phyloP scores from a whole-genome alignment of 2,797 vertebrate species.

The Enteromius afrohamiltoni region DNA sequence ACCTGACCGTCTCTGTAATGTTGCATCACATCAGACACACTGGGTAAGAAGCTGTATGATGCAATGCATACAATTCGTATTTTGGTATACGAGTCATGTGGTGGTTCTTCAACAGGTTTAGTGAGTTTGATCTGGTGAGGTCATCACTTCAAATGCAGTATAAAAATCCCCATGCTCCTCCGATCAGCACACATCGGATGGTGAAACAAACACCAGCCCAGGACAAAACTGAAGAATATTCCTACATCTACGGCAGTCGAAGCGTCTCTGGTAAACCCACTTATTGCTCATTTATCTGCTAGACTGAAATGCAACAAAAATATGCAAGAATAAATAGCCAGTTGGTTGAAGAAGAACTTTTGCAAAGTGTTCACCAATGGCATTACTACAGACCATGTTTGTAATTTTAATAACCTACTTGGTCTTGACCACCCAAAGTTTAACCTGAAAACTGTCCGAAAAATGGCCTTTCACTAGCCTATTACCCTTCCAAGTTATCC shows the following conservation, averaged over 20 bases:
- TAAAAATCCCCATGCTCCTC: neutral
- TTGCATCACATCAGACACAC: slow-evolving; percentile 5
- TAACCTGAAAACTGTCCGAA: neutral
- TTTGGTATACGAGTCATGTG: neutral
- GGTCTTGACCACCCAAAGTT: neutral
- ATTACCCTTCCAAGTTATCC: neutral
- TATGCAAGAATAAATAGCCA: neutral
- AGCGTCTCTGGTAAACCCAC: neutral
- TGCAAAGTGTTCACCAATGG: neutral
- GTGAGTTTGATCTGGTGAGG: neutral
- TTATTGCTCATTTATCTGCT: neutral
- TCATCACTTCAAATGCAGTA: neutral
- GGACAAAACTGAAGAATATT: neutral
- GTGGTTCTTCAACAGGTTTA: neutral
- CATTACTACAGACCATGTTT: no score
- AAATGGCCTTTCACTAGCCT: no score
- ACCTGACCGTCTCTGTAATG: neutral
- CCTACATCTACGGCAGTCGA: neutral
- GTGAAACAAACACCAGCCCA: neutral
- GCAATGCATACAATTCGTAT: neutral
- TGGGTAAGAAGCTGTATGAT: neutral
- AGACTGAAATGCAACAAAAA: neutral
- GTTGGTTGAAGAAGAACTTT: neutral
- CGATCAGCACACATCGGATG: neutral
- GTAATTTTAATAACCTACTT: neutral